These are phyloP conservation scores for Heliothis peltigera DNA, from an alignment of 2,888 invertebrate genomes.

Conservation along the genomic window DNA sequence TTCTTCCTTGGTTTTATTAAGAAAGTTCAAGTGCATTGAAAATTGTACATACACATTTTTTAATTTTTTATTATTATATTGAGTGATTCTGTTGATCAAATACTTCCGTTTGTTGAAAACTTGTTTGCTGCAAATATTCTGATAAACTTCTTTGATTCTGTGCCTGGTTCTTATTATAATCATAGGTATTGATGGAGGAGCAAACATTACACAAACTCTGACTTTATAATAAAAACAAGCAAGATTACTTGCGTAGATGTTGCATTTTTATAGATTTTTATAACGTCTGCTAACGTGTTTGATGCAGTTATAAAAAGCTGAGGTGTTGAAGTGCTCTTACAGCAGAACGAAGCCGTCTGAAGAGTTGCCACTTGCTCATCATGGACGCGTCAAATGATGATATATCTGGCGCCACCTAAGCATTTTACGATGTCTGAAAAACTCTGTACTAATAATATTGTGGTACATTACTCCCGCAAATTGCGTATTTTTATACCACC, in stretches of 20 bases:
- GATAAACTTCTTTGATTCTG: slow-evolving; percentile 15
- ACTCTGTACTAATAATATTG: slow-evolving; percentile 40
- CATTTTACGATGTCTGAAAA: slow-evolving; percentile 53
- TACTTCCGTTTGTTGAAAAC: slow-evolving; percentile 25
- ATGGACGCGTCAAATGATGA: slow-evolving; percentile 38
- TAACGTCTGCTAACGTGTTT: slow-evolving; percentile 9
- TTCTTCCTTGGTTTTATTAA: not conserved
- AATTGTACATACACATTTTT: not conserved
- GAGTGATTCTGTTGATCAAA: slow-evolving; percentile 12
- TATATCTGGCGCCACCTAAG: slow-evolving; percentile 57
- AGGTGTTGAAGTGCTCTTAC: slow-evolving; percentile 24
- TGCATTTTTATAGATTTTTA: slow-evolving; percentile 17
- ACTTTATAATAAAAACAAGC: slow-evolving; percentile 14
- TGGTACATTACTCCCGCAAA: slow-evolving; percentile 43
- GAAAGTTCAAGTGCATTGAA: not conserved
- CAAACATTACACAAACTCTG: slow-evolving; percentile 21
- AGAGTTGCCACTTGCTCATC: slow-evolving; percentile 18
- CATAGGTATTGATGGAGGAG: slow-evolving; percentile 28
- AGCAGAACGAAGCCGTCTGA: slow-evolving; percentile 14
- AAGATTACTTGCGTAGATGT: not conserved
- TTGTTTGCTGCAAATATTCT: slow-evolving; percentile 21
- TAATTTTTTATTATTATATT: slow-evolving; percentile 12
- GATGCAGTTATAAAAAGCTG: slow-evolving; percentile 16
- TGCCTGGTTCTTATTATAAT: slow-evolving; percentile 27
- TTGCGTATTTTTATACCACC: slow-evolving; percentile 48